Conservation (phyloP, 2,888 invertebrate genomes). For the Pseudococcus longispinus region DNA sequence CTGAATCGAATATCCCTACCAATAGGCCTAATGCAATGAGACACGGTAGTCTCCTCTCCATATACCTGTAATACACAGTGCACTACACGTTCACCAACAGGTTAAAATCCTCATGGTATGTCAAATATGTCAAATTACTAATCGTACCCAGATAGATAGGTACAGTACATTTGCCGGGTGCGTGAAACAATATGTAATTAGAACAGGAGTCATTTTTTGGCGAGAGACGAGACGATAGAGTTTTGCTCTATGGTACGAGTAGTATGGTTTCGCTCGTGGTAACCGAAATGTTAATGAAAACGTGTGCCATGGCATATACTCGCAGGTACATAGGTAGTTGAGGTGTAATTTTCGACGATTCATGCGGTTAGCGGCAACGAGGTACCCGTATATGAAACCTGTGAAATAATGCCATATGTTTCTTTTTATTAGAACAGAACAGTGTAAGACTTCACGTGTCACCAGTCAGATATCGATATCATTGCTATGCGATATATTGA, state of each 20-base stretch:
- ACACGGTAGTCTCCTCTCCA: background rate
- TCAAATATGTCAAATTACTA: background rate
- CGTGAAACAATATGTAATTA: slow-evolving; percentile 4
- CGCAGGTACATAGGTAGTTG: background rate
- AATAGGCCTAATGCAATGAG: background rate
- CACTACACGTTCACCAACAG: background rate
- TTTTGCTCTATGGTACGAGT: background rate
- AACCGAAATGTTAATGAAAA: slow-evolving; percentile 12
- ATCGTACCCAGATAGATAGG: background rate
- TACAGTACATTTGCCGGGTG: background rate
- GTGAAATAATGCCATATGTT: background rate
- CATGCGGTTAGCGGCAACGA: background rate
- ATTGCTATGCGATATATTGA: background rate
- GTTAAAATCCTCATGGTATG: background rate
- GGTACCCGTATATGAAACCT: background rate
- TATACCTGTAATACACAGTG: background rate
- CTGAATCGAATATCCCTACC: background rate
- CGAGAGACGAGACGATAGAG: background rate
- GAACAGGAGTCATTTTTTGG: background rate
- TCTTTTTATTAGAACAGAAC: background rate
- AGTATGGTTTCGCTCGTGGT: background rate
- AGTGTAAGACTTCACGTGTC: background rate
- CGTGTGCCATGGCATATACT: background rate
- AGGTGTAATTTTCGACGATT: background rate
- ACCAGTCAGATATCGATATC: background rate